A percentile compares a stretch with the other conserved stretches of the same genome.
Evolutionary conservation across 2,113 vertebrate genomes (phyloP).

Genomic region (Apteryx owenii): DNA sequence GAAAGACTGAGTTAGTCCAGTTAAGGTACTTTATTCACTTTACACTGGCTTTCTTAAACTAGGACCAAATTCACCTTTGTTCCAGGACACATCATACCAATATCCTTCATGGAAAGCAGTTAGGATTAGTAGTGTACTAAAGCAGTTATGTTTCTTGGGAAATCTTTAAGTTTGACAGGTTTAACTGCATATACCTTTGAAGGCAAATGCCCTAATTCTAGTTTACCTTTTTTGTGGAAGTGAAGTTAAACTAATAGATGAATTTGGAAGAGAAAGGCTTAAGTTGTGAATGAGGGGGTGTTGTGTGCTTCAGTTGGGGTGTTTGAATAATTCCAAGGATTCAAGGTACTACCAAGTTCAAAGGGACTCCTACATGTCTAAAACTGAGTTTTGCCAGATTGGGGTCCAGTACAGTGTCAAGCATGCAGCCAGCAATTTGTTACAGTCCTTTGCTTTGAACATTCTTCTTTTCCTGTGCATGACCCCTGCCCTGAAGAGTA

Average conservation of each 20-base stretch:
- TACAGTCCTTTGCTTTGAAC: not conserved
- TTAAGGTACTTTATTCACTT: not conserved
- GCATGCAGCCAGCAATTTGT: not conserved
- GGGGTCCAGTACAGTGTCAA: not conserved
- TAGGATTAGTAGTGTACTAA: not conserved
- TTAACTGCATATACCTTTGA: not conserved
- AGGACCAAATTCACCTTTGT: not conserved
- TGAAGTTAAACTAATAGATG: too few species aligned
- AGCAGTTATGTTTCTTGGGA: not conserved
- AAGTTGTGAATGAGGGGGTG: not conserved
- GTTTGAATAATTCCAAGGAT: not conserved
- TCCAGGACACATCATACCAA: not conserved
- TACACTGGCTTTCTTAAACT: not conserved
- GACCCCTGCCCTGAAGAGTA: too few species aligned
- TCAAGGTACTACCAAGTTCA: not conserved
- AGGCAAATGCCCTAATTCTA: not conserved
- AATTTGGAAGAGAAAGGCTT: too few species aligned
- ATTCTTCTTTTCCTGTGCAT: not conserved
- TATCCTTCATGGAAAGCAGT: not conserved
- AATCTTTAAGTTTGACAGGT: too few species aligned
- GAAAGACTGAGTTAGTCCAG: not conserved
- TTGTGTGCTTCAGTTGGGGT: not conserved
- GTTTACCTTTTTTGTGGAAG: too few species aligned
- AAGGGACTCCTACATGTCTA: not conserved
- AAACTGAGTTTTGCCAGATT: not conserved